phyloP scores from a whole-genome alignment of 2,888 invertebrate species.

The Chymomyza fuscimana region DNA sequence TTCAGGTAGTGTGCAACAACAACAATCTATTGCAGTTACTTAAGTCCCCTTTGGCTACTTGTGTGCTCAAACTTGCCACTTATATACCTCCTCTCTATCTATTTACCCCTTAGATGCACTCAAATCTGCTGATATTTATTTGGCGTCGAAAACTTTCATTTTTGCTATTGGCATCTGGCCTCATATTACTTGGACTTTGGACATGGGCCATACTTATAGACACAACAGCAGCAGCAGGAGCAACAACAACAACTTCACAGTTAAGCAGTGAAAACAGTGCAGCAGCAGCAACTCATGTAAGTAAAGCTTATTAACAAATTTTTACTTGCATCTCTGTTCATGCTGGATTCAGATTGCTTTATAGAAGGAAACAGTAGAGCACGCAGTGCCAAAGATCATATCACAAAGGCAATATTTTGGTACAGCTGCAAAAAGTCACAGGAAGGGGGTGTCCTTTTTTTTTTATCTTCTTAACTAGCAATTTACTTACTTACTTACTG shows the following conservation, averaged over 20 bases:
- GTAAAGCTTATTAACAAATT: not conserved
- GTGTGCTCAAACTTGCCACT: not conserved
- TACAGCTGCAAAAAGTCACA: too few species aligned
- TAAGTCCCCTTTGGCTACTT: not conserved
- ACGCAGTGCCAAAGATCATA: too few species aligned
- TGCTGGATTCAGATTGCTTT: too few species aligned
- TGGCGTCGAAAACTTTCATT: constrained; percentile 79
- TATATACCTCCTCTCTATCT: not conserved
- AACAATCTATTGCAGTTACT: not conserved
- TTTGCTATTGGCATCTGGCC: constrained; percentile 71
- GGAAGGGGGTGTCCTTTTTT: too few species aligned
- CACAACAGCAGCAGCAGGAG: constrained; percentile 38
- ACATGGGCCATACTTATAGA: constrained; percentile 78
- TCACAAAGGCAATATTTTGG: too few species aligned
- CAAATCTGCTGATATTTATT: constrained; percentile 76
- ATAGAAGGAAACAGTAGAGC: not conserved
- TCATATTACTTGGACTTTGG: constrained; percentile 77
- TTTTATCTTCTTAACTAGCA: too few species aligned
- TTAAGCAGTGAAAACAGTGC: constrained; percentile 10
- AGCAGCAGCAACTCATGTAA: constrained; percentile 14
- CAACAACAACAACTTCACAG: constrained; percentile 12
- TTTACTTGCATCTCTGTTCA: too few species aligned
- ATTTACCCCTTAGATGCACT: constrained; percentile 76
- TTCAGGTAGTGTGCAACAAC: constrained; percentile 3
- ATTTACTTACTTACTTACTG: too few species aligned